phyloP scores from a whole-genome alignment of 2,888 invertebrate species.

The Diarsia brunnea region DNA sequence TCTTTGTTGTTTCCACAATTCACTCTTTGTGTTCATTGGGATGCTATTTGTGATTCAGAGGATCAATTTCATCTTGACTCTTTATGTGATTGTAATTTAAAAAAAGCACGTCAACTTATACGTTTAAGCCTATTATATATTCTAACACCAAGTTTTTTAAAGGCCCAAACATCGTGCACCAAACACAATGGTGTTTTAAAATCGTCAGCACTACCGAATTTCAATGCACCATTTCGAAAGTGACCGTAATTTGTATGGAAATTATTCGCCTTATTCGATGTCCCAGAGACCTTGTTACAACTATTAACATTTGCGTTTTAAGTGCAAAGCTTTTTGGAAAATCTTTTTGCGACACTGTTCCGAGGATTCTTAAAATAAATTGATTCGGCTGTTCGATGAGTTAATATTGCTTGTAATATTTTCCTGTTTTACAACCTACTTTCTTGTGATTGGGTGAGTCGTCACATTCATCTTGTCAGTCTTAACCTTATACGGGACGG shows the following conservation, averaged over 20 bases:
- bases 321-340: constrained; percentile 62
- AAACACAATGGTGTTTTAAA: constrained; percentile 83
- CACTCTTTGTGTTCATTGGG: constrained; percentile 26
- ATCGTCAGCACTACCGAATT: constrained; percentile 79
- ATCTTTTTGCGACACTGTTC: constrained; percentile 35
- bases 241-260: constrained; percentile 88
- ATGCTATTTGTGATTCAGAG: constrained; percentile 5
- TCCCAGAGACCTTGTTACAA: constrained; percentile 84
- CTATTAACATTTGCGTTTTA: constrained; percentile 76
- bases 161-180: constrained; percentile 59
- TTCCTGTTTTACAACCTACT: constrained; percentile 45
- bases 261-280: constrained; percentile 82
- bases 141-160: constrained; percentile 23
- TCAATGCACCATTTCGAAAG: constrained; percentile 87
- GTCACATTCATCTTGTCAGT: constrained; percentile 40
- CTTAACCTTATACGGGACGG: constrained; percentile 34
- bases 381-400: constrained; percentile 20
- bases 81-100: constrained; percentile 6
- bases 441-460: constrained; percentile 44
- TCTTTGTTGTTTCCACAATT: background rate
- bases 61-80: background rate
- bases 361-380: constrained; percentile 31
- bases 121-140: constrained; percentile 12
- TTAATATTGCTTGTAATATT: constrained; percentile 40
- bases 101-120: background rate